Evolutionary conservation across 1,140 invertebrate species (phyloP), one percentile per base, ranked within the genome.

Genomic region (Drosophila obscura): DNA sequence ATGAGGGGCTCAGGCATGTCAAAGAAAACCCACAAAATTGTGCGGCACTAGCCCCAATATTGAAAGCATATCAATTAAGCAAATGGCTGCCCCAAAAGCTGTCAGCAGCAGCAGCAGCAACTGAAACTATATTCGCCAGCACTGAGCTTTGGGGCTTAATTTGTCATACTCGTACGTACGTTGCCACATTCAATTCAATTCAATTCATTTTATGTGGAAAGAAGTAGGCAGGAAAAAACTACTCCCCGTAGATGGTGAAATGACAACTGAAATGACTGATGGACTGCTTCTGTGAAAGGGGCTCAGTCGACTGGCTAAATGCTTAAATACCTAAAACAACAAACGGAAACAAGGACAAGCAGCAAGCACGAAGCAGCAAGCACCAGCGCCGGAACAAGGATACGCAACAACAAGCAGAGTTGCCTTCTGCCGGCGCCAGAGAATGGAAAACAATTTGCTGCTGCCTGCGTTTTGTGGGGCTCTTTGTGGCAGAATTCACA

Each of bases 401-500:
- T 28, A 61, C 44, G 51, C 22, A 61, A 61, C 52, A 59, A 61
- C 15, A 69, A 56, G 73, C 65, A 60, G 59, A 48, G 19, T 19
- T 19, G 19, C 19, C 19, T 19, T 19, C 19, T 19, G 19, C 19
- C 19, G 73, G 63, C 58, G 31, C 11, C 63, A 45, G 71, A 75
- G 80, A 83, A 73, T 79, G 68, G 53, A 80, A 82, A 88, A 79
- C 83, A 88, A 88, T 88, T 88, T 88, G 76, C 80, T 82, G 83
- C 63, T 81, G 83, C 64, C 60, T 63, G 41, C 52, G 49, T 48
- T 84, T 71, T 51, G 51, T 19, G 60, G 26, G 35, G 52, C 59
- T 61, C 53, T 73, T 73, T 62, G 58, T 71, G 62, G 50, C 67
- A 46, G 50, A 63, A 46, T 46, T 26, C 56, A 19, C 31, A 26